These are phyloP conservation scores for Craniophora ligustri DNA, from an alignment of 2,888 invertebrate genomes.

Conservation along the genomic window DNA sequence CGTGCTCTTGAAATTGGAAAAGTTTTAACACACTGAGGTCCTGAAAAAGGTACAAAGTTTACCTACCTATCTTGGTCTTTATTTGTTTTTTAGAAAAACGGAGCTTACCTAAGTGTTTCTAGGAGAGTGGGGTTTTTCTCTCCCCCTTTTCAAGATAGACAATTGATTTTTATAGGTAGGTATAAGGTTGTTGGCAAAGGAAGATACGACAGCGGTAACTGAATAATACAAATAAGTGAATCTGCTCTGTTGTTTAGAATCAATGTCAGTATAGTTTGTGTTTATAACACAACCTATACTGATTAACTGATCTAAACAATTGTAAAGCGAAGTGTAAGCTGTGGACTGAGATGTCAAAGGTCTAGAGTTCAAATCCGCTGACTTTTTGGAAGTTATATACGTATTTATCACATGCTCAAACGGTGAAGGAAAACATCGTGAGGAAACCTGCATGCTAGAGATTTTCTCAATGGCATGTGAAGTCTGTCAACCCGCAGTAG, in stretches of 20 bases:
- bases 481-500: too few relatives aligned
- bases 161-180: constrained; percentile 43
- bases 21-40: constrained; percentile 22
- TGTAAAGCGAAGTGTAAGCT: too few relatives aligned
- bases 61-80: constrained; percentile 2
- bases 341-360: too few relatives aligned
- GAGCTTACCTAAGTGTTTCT: constrained; percentile 8
- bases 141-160: constrained; percentile 3
- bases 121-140: constrained; percentile 5
- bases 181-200: constrained; percentile 19
- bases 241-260: not conserved
- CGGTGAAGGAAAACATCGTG: too few relatives aligned
- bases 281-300: too few relatives aligned
- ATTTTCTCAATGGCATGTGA: too few relatives aligned
- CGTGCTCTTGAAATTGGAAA: constrained; percentile 28
- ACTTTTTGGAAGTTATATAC: too few relatives aligned
- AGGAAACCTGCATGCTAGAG: too few relatives aligned
- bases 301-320: too few relatives aligned
- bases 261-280: too few relatives aligned
- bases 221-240: constrained; percentile 1
- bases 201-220: constrained; percentile 5
- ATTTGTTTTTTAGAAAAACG: constrained; percentile 10
- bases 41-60: constrained; percentile 9
- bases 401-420: too few relatives aligned
- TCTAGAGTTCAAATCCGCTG: too few relatives aligned